Evolutionary conservation across 1,140 invertebrate genomes (phyloP), one percentile per base, ranked within the genome.

Genomic region (Brevipalpus yothersi): DNA sequence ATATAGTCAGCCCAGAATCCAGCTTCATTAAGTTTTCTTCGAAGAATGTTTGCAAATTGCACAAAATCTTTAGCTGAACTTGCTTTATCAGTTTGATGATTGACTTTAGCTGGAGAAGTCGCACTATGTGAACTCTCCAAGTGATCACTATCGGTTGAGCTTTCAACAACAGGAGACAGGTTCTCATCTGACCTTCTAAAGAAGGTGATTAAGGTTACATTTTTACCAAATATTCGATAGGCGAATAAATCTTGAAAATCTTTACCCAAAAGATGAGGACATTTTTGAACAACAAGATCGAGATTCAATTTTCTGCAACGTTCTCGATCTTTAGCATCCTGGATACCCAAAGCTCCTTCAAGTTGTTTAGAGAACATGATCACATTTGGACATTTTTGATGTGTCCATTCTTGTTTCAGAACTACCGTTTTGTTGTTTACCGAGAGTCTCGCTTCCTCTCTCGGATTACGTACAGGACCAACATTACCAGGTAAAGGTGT

Each of bases 1-100:
- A 86, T 77, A 66, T 86, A 86, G 68, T 86, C 83, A 2, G 82
- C 79, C 82, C 83, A 85, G 65, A 77, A 83, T 17, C 81, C 81
- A 58, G 73, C 70, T 43, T 75, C 69, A 60, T 71, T 65, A 45
- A 79, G 75, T 67, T 68, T 66, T n/a, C 65, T 61, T 64, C 73
- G 75, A 12, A 79, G 72, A 57, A 73, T 71, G 61, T 70, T 66
- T 15, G 76, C 76, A 53, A 70, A 69, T 49, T 69, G 65, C 40
- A 77, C 66, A 68, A 78, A 78, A 66, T 73, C 73, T 69, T 77
- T 76, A 10, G 79, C 75, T 54, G 84, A 65, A 66, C 75, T 72
- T 63, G 78, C 75, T 5, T 56, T 56, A 55, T 62, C 58, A 4
- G 17, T 19, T 58, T 78, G 31, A 31, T 31, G 31, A 3, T 65